These are phyloP conservation scores for Heliangelus exortis DNA, from an alignment of 2,797 vertebrate species.

Conservation along the genomic window DNA sequence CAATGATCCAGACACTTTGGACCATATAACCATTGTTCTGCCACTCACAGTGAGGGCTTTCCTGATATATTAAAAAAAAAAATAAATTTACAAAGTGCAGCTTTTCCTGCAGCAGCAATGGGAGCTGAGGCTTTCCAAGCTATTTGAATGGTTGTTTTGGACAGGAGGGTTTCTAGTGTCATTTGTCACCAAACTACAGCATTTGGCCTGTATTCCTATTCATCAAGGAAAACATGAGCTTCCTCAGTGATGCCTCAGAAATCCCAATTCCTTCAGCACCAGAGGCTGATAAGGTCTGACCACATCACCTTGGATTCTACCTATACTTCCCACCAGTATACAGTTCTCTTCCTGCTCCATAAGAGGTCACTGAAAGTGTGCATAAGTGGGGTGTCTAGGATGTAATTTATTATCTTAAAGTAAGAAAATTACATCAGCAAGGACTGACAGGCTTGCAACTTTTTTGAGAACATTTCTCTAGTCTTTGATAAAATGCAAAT, in stretches of 20 bases:
- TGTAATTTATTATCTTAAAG: background rate
- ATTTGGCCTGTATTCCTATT: background rate
- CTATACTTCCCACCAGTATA: background rate
- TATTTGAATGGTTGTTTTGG: background rate
- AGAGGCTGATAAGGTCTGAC: background rate
- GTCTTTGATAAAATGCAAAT: background rate
- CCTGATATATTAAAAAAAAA: too few species aligned
- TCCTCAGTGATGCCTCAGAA: background rate
- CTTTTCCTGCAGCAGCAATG: background rate
- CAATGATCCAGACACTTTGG: rapidly evolving
- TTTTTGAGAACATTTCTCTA: background rate
- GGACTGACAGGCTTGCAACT: background rate
- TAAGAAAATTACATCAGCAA: background rate
- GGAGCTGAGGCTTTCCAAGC: background rate
- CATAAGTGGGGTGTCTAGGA: background rate
- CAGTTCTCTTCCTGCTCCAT: background rate
- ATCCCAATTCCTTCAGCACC: background rate
- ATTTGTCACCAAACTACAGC: background rate
- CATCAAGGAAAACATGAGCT: background rate
- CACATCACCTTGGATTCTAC: background rate
- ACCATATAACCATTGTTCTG: background rate
- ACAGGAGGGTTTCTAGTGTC: background rate
- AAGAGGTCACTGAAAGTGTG: background rate
- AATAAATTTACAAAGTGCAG: background rate
- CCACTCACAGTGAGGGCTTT: background rate